These are phyloP conservation scores for Drosophila biarmipes DNA, from an alignment of 1,140 invertebrate genomes.

Conservation along the genomic window DNA sequence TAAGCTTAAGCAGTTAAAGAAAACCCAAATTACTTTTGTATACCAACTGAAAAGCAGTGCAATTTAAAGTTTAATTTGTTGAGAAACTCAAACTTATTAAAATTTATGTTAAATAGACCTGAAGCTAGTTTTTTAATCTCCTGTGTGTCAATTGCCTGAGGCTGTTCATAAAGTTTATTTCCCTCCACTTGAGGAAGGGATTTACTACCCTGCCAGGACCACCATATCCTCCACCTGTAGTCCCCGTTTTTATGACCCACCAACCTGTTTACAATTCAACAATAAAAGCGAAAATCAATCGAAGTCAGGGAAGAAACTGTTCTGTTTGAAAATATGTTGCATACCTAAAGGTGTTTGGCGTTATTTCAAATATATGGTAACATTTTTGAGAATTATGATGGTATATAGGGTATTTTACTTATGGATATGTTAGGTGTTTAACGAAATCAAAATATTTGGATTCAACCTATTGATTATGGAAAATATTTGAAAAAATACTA, in stretches of 20 bases:
- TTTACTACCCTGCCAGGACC: background rate
- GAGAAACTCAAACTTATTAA: background rate
- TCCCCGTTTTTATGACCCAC: conserved; percentile 47
- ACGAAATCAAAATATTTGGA: no score
- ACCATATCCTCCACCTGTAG: conserved; percentile 32
- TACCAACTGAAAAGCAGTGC: background rate
- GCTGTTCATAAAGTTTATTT: conserved; percentile 28
- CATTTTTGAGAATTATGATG: background rate
- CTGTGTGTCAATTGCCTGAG: background rate
- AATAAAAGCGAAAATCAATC: conserved; percentile 69
- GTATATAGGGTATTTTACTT: background rate
- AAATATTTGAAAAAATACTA: no score
- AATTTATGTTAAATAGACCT: conserved; percentile 4
- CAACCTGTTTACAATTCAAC: conserved; percentile 57
- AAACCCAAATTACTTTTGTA: no score
- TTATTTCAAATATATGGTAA: background rate
- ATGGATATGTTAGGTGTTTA: no score
- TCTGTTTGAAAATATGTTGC: background rate
- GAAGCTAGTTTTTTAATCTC: background rate
- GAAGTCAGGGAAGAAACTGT: conserved; percentile 17
- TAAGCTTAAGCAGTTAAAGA: no score
- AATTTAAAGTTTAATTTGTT: background rate
- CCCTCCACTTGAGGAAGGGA: conserved; percentile 2
- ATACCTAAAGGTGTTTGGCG: background rate
- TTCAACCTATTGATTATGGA: no score